Evolutionary conservation across 2,113 vertebrate species (phyloP), one percentile per base, ranked within the genome.

Genomic region (Tenrec ecaudatus): DNA sequence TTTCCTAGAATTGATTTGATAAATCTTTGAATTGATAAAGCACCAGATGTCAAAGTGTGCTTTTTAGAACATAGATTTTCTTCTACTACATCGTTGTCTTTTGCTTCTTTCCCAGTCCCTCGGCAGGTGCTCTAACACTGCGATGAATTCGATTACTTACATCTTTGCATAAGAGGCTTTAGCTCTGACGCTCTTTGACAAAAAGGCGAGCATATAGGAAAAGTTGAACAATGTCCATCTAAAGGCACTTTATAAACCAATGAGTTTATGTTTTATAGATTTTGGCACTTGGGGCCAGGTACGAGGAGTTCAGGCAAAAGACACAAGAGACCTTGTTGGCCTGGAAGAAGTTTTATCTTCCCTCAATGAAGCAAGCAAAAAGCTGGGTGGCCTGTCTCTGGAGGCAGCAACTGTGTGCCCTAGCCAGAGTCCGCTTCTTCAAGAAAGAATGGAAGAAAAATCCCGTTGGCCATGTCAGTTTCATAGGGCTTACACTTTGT

Each of bases 391-490:
- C 90, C 97, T 97, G 73, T 97, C 96, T 99, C 86, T 99, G 99
- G 99, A 97, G 98, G 89, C 99, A 99, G 97, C 99, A 99, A 96
- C 98, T 99, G 92, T 96, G 98, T 81, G 96, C 98, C 0, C 76
- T 99, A 31, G 98, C 98, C 31, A 98, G 98, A 97, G 95, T 99
- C 87, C 99, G 98, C 96, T 98, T 99, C 95, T 97, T 99, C 8
- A 99, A 98, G 77, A 69, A 98, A 91, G 90, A 96, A 98, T 0
- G 99, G 99, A 43, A 97, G 97, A 6, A 99, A 99, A 97, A 94
- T 98, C 6, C 92, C 98, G 29, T n/a, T 94, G 77, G 17, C 96
- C 33, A 0, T 98, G 98, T 98, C 75, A 98, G 69, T 94, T 19
- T 58, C 60, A 0, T 17, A 38, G 85, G 15, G 83, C 36, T 71